phyloP scores from a whole-genome alignment of 2,113 vertebrate species.

The Micromys minutus region DNA sequence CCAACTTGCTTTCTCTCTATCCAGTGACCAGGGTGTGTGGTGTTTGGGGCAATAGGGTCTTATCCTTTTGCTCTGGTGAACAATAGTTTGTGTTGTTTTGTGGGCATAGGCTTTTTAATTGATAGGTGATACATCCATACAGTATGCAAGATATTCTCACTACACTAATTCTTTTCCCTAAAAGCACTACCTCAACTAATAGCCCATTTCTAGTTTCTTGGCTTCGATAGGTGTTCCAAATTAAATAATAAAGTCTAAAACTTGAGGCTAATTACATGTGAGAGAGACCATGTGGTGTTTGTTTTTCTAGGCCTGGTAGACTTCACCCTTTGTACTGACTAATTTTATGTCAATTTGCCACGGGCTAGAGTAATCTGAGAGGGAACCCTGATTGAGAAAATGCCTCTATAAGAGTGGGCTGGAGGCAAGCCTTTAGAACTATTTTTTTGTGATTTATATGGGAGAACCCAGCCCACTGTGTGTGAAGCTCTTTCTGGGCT shows the following conservation, averaged over 20 bases:
- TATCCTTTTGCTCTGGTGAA: neutral
- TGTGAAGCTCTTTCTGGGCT: neutral
- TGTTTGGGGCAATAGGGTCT: neutral
- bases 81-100: neutral
- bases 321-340: neutral
- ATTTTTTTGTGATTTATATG: neutral
- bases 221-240: neutral
- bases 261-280: neutral
- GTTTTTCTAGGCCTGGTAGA: neutral
- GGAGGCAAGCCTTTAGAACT: neutral
- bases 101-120: no score
- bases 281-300: neutral
- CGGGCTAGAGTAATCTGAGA: neutral
- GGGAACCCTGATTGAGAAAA: neutral
- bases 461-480: no score
- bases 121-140: no score
- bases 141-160: no score
- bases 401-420: neutral
- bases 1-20: neutral
- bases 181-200: neutral
- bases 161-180: neutral
- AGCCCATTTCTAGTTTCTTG: neutral
- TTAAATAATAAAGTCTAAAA: neutral
- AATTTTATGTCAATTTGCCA: neutral
- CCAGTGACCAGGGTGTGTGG: neutral